Conservation (phyloP, 2,797 vertebrate species). For the Pseudochirops cupreus region DNA sequence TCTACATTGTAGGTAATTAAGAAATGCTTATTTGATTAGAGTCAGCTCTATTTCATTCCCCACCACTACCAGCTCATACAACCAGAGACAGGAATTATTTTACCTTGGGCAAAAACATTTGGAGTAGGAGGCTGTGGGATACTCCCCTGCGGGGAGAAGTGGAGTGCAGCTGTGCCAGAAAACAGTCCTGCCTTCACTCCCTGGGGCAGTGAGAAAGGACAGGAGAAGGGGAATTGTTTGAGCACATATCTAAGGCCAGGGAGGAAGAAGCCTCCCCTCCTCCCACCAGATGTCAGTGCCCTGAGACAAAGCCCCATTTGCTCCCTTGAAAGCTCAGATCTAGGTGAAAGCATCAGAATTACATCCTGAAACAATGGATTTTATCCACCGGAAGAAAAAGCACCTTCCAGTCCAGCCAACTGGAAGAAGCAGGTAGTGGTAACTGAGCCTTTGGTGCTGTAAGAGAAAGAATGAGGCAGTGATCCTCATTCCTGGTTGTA, state of each 20-base stretch:
- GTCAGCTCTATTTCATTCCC: neutral
- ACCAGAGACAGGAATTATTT: neutral
- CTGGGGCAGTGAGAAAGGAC: neutral
- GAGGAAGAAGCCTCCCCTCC: neutral
- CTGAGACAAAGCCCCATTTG: neutral
- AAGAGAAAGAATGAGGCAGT: neutral
- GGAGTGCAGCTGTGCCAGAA: neutral
- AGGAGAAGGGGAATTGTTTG: neutral
- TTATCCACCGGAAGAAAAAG: neutral
- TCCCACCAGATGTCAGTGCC: neutral
- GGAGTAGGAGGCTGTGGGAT: neutral
- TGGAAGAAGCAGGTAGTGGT: neutral
- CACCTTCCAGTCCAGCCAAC: fast-evolving
- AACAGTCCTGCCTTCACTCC: neutral
- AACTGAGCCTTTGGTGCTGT: fast-evolving
- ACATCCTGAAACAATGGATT: too few relatives aligned
- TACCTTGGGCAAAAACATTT: neutral
- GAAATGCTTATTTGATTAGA: neutral
- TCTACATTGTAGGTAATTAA: neutral
- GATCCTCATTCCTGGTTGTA: neutral
- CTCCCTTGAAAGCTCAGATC: neutral
- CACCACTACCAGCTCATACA: neutral
- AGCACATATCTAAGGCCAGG: neutral
- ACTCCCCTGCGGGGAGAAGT: neutral
- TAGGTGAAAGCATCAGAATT: neutral